Evolutionary conservation across 2,797 vertebrate genomes (phyloP), one percentile per base, ranked within the genome.

Genomic region (Cryptoblepharus egeriae): DNA sequence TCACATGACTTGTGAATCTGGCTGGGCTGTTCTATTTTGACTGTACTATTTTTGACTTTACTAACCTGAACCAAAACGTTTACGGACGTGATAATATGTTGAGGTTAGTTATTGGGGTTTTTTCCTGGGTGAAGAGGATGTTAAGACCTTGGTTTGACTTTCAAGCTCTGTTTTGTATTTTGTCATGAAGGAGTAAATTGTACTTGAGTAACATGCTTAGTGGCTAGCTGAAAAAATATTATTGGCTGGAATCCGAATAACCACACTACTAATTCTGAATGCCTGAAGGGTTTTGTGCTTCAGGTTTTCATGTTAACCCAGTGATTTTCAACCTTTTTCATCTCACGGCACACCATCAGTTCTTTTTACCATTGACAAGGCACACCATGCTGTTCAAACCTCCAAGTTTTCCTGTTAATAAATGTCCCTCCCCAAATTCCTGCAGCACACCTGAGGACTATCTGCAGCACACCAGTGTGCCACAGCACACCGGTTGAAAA

Each of bases 1-100:
- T 85, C 80, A 69, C 39, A 39, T 87, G 0, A 0, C 77, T 88
- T 86, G 82, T 81, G 84, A 90, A 88, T 80, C 85, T 83, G 86
- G 42, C 75, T 85, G 28, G 76, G 75, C 83, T 71, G 79, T 87
- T 92, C 89, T 92, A 90, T 92, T 92, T 92, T 91, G 75, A 91
- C 91, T 77, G 81, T 78, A 90, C 84, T 91, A 90, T 93, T 91
- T 93, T 88, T 35, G 89, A 69, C 81, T 45, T 67, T 61, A 1
- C 13, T 39, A 82, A 89, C 80, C 81, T 77, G 63, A 20, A 57
- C 72, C 83, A 88, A 77, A 77, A 15, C 58, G 79, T 86, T 88
- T 91, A 69, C 86, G 2, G 1, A 65, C 24, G 72, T 22, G 10
- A 61, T 18, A 0, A 8, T 79, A 58, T 16, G 11, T 73, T 81